These are phyloP conservation scores for Zaprionus vittiger DNA, from an alignment of 1,140 invertebrate species.

Conservation along the genomic window DNA sequence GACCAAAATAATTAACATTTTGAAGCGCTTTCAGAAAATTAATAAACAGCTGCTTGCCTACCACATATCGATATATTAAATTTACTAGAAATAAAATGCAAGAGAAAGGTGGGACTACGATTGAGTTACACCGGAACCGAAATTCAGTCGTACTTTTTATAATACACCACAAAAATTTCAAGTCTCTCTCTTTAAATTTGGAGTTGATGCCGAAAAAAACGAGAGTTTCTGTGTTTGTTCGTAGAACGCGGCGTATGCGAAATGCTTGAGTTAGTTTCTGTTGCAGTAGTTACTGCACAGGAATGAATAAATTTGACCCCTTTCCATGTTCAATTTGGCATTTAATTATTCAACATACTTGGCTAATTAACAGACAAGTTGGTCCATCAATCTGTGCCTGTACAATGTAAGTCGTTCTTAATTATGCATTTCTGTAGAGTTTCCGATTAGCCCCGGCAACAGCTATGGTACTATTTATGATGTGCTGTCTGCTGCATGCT, in stretches of 20 bases:
- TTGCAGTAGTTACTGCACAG: neutral
- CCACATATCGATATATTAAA: no score
- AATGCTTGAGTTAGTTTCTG: neutral
- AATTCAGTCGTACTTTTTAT: no score
- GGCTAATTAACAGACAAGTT: slow-evolving; percentile 5
- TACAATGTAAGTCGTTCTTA: slow-evolving; percentile 4
- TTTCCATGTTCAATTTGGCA: neutral
- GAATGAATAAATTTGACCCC: neutral
- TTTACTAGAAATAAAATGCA: no score
- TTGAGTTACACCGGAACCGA: no score
- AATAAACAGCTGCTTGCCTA: no score
- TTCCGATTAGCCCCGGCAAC: neutral
- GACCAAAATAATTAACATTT: no score
- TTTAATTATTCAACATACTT: slow-evolving; percentile 1
- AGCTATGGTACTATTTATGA: neutral
- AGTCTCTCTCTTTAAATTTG: no score
- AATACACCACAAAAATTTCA: no score
- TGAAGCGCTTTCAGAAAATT: no score
- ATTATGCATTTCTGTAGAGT: slow-evolving; percentile 20
- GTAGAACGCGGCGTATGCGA: slow-evolving; percentile 15
- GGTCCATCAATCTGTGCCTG: slow-evolving; percentile 15
- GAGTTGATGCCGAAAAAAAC: no score
- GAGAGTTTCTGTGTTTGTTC: neutral
- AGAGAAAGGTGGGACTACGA: no score
- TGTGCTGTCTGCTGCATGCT: neutral